Conservation (phyloP, 2,888 invertebrate genomes). For the Drosophila kuntzei region DNA sequence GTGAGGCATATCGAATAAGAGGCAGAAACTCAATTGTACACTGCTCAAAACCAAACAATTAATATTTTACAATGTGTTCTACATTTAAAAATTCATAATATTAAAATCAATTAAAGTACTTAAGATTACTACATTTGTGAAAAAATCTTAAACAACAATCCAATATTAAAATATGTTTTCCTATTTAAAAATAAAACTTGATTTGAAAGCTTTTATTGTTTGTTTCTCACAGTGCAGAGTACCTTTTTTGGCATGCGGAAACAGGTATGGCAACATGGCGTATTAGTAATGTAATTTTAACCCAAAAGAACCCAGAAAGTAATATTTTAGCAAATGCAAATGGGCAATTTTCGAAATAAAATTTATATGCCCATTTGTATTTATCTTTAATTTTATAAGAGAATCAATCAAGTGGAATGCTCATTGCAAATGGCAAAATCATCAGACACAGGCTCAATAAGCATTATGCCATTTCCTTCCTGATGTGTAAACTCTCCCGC, state of each 20-base stretch:
- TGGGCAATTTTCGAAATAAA: constrained; percentile 55
- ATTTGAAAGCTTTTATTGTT: not conserved
- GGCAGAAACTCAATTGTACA: constrained; percentile 20
- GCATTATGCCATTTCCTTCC: constrained; percentile 37
- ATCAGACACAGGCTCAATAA: constrained; percentile 24
- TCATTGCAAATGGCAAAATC: constrained; percentile 41
- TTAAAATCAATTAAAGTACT: not conserved
- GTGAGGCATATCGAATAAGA: constrained; percentile 34
- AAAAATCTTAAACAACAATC: too few species aligned
- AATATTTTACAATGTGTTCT: not conserved
- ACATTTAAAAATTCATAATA: not conserved
- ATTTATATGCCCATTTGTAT: constrained; percentile 71
- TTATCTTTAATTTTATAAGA: constrained; percentile 71
- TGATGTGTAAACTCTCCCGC: constrained; percentile 10
- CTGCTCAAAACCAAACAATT: constrained; percentile 12
- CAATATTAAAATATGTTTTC: too few species aligned
- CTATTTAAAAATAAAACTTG: too few species aligned
- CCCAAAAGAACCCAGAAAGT: constrained; percentile 38
- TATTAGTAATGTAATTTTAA: constrained; percentile 72
- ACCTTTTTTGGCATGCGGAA: constrained; percentile 14
- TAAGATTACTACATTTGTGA: too few species aligned
- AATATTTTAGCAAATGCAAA: constrained; percentile 65
- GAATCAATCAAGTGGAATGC: constrained; percentile 72
- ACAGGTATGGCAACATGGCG: constrained; percentile 44
- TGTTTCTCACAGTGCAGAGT: constrained; percentile 36